Conservation (phyloP, 2,113 vertebrate genomes). For the Lophochroa leadbeateri region DNA sequence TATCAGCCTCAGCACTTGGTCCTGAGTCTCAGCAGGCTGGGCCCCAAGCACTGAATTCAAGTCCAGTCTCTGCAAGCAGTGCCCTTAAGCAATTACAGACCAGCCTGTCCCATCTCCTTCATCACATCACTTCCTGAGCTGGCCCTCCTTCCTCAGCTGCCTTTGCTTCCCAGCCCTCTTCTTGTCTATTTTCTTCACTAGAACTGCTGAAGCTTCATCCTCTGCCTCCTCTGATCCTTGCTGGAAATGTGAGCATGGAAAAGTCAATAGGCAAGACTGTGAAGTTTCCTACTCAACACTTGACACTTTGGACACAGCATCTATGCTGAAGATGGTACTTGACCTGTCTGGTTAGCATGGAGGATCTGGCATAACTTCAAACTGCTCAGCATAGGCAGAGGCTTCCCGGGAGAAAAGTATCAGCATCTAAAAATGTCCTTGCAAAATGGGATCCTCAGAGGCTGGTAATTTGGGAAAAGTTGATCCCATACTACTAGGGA, state of each 20-base stretch:
- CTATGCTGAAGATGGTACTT: background rate
- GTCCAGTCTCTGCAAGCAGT: background rate
- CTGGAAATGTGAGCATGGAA: background rate
- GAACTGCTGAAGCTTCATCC: background rate
- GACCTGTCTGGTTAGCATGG: background rate
- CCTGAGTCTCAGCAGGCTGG: background rate
- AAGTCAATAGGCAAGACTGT: background rate
- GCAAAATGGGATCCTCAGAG: background rate
- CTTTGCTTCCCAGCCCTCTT: background rate
- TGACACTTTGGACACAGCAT: background rate
- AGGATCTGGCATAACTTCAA: background rate
- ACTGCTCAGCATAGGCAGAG: background rate
- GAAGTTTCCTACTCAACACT: background rate
- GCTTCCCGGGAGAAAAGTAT: background rate
- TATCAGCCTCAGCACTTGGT: background rate
- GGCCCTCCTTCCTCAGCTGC: background rate
- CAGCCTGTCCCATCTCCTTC: background rate
- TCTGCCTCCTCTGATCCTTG: background rate
- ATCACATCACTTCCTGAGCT: background rate
- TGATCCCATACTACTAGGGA: fast-evolving
- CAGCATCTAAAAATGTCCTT: background rate
- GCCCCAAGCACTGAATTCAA: background rate
- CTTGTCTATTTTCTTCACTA: background rate
- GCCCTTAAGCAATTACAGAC: background rate
- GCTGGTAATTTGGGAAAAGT: background rate